A percentile compares a stretch with the other conserved stretches of the same genome.
Conservation (phyloP, 2,888 invertebrate genomes). For the Arge pagana region DNA sequence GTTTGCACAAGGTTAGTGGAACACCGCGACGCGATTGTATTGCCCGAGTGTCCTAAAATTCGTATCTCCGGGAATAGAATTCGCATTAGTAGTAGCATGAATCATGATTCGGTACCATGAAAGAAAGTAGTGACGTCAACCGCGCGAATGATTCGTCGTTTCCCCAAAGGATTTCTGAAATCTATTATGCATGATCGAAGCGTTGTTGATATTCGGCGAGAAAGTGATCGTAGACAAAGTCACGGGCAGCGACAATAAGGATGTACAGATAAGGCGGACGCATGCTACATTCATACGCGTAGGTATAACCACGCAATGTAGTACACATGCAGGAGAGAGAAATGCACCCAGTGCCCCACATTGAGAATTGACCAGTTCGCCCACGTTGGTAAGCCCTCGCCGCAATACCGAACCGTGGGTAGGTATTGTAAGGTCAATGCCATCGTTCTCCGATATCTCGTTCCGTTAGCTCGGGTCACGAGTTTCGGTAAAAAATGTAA, state of each 20-base stretch:
- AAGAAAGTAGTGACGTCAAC: conserved; percentile 34
- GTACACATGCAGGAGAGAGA: background rate
- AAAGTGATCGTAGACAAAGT: too few species aligned
- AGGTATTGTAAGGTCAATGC: conserved; percentile 56
- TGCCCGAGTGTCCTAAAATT: conserved; percentile 14
- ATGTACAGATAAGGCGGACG: too few species aligned
- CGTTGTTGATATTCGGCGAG: background rate
- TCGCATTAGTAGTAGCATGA: conserved; percentile 39
- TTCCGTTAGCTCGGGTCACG: conserved; percentile 4
- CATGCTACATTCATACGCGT: too few species aligned
- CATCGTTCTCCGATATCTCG: conserved; percentile 26
- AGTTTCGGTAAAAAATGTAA: too few species aligned
- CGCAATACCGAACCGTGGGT: too few species aligned
- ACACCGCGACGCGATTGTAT: conserved; percentile 1
- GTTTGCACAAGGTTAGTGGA: conserved; percentile 14
- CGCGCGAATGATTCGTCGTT: conserved; percentile 12
- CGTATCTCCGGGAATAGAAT: conserved; percentile 30
- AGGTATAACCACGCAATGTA: background rate
- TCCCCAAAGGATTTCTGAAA: conserved; percentile 31
- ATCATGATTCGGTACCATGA: conserved; percentile 36
- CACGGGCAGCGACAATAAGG: too few species aligned
- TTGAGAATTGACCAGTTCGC: conserved; percentile 53
- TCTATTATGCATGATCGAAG: too few species aligned
- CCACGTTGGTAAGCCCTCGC: conserved; percentile 46
- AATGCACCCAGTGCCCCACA: conserved; percentile 44